A percentile compares a stretch with the other conserved stretches of the same genome.
Evolutionary conservation across 2,888 invertebrate genomes (phyloP).

Genomic region (Sinhomidia bicolor): DNA sequence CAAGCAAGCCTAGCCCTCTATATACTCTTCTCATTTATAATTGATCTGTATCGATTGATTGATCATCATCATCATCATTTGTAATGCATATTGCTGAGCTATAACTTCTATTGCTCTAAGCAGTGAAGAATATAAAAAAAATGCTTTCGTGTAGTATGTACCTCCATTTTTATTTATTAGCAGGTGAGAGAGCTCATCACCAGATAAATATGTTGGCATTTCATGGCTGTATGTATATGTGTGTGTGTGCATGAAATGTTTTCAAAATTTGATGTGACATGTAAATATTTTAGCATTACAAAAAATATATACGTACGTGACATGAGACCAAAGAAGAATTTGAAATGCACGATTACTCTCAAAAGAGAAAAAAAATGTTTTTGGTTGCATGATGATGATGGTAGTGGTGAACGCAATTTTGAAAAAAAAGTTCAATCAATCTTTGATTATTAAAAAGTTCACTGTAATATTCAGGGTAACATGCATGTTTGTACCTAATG

Average conservation of each 20-base stretch:
- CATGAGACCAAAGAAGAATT: background rate
- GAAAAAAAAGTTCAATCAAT: background rate
- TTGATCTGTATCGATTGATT: conserved; percentile 74
- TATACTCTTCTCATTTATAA: conserved; percentile 67
- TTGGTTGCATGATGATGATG: no score
- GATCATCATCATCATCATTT: conserved; percentile 54
- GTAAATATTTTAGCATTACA: background rate
- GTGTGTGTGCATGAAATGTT: background rate
- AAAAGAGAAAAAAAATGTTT: background rate
- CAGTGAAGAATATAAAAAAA: background rate
- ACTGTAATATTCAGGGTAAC: background rate
- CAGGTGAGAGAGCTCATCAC: background rate
- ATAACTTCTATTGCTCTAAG: background rate
- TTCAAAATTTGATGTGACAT: conserved; percentile 33
- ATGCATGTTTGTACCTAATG: background rate
- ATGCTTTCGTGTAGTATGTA: background rate
- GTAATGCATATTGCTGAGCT: conserved; percentile 48
- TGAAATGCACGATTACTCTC: background rate
- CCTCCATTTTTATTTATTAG: no score
- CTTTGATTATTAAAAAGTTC: background rate
- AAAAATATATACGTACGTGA: conserved; percentile 8
- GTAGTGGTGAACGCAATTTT: conserved; percentile 7
- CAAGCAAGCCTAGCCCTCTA: background rate
- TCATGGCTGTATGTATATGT: background rate
- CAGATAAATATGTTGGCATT: background rate